Evolutionary conservation across 2,888 invertebrate genomes (phyloP), one percentile per base, ranked within the genome.

Genomic region (Tridacna crocea): DNA sequence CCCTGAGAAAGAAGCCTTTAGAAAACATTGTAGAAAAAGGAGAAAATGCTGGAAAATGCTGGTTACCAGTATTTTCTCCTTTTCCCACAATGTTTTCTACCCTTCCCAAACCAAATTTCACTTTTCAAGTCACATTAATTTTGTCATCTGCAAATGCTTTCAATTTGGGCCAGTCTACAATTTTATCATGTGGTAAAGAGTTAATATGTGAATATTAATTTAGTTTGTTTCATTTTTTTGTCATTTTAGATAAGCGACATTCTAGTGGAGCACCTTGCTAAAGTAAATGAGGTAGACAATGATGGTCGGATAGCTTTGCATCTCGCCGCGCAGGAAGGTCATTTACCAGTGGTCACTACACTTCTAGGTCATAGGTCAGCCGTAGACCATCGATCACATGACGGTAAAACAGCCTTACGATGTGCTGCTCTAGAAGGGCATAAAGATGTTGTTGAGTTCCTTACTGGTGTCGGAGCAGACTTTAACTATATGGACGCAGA

Each of bases 401-500:
- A 94, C 96, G 65, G 95, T 95, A 94, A 97, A 94, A 94, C 95
- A 1, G 93, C 95, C 4, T 88, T 95, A 24, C 91, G 95, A 85
- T 95, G 97, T 87, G 97, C 98, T 24, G 97, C 97, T 0, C 94
- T 98, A 24, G 97, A 97, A 97, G 98, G 0, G 97, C 98, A 94
- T 84, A 86, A 77, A 97, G 97, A 90, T 48, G 89, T 90, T 63
- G 87, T 90, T 97, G 97, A 90, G 66, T 89, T 87, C 79, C 84
- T 92, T 24, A 80, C 89, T 27, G 76, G 85, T 36, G 80, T 85
- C 24, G 92, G 91, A 74, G 97, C 98, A 11, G 98, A 98, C 94
- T 96, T 97, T 1, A 97, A 98, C 94, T 97, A 97, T 61, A 96
- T 97, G 92, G 99, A 99, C 95, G 98, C 98, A 0, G 99, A 99